Conservation (phyloP, 2,113 vertebrate species). For the Dunckerocampus dactyliophorus region DNA sequence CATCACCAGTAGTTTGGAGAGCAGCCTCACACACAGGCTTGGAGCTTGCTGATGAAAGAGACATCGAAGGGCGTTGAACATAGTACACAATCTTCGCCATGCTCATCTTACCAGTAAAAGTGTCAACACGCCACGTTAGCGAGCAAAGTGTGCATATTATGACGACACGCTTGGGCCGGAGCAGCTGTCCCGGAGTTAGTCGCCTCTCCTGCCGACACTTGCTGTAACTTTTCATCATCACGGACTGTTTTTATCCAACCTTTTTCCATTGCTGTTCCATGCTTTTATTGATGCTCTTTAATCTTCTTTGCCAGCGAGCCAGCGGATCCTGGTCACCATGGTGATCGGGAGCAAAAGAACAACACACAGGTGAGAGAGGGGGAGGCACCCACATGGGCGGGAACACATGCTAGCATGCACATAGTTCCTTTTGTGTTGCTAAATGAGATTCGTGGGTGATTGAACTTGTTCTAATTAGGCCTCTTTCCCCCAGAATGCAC, state of each 20-base stretch:
- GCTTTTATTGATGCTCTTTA: not conserved
- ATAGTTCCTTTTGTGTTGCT: too few species aligned
- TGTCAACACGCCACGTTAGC: slow-evolving; percentile 14
- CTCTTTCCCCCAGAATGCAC: slow-evolving; percentile 1
- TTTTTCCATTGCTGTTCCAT: not conserved
- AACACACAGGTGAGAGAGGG: slow-evolving; percentile 13
- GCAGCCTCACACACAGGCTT: too few species aligned
- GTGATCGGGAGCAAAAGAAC: slow-evolving; percentile 33
- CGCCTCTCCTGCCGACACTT: not conserved
- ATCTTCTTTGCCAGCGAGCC: slow-evolving; percentile 21
- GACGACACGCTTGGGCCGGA: slow-evolving; percentile 1
- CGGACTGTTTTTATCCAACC: not conserved
- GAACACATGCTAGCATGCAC: too few species aligned
- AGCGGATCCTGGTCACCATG: slow-evolving; percentile 27
- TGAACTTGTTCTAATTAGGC: not conserved
- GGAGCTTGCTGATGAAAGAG: not conserved
- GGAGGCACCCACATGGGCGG: too few species aligned
- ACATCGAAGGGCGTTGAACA: slow-evolving; percentile 21
- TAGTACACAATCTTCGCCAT: not conserved
- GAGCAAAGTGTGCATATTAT: not conserved
- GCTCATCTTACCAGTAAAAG: slow-evolving; percentile 34
- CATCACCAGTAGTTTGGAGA: not conserved
- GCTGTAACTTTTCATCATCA: not conserved
- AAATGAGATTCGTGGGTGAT: not conserved
- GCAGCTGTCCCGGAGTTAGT: slow-evolving; percentile 33